Evolutionary conservation across 2,888 invertebrate genomes (phyloP), one percentile per base, ranked within the genome.

Genomic region (Spodoptera littoralis): DNA sequence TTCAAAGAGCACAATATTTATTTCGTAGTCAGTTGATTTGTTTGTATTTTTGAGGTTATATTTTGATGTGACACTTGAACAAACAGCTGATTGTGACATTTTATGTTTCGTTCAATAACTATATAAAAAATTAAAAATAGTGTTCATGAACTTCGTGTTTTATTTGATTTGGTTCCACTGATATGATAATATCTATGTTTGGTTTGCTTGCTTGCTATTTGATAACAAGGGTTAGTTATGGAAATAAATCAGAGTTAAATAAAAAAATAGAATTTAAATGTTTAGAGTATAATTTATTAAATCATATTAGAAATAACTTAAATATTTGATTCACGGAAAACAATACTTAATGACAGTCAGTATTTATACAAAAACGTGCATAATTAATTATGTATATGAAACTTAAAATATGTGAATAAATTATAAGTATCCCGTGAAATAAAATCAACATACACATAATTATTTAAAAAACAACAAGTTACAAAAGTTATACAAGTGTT

Each of bases 281-380:
- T 48, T 8, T 13, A 5, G 43, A 60, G 57, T 60, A 54, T 66
- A 57, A 55, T 68, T 62, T 66, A 61, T 51, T 67, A 36, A 36
- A 36, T 36, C 8, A 36, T 36, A 8, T 36, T 36, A 36, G 36
- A 36, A 36, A 55, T 45, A 64, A 54, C 51, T 46, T 48, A 24
- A 61, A 65, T 57, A 65, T 56, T 65, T 11, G 62, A 66, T 70
- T 66, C 60, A 60, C 54, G 58, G 55, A 65, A 75, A 55, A 53
- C 45, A 59, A 60, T 52, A 60, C 46, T 36, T 18, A 18, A 27
- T 70, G 53, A 53, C 42, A 58, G 27, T 59, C 43, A 45, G 60
- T 60, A 55, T 65, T 53, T 55, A 46, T 55, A 64, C 43, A 65
- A 69, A 69, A 59, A 47, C 5, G 61, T 75, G 56, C 58, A 13